phyloP scores from a whole-genome alignment of 2,113 vertebrate species.

The Nerophis lumbriciformis region DNA sequence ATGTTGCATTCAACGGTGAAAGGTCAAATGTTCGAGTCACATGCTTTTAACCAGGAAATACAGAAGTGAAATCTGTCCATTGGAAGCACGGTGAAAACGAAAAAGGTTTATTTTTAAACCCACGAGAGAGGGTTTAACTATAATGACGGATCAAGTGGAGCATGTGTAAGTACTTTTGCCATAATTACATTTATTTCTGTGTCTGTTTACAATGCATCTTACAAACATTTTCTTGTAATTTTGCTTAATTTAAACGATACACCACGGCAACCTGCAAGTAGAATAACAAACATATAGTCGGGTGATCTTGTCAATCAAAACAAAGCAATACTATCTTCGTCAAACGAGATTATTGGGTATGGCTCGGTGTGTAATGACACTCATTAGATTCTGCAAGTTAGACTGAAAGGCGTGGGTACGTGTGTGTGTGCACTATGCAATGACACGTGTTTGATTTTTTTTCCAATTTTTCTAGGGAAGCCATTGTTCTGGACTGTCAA shows the following conservation, averaged over 20 bases:
- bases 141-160: slow-evolving; percentile 27
- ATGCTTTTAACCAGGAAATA: slow-evolving; percentile 54
- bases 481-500: slow-evolving; percentile 27
- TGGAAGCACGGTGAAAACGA: slow-evolving; percentile 6
- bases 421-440: neutral
- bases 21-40: slow-evolving; percentile 51
- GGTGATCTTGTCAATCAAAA: too few species aligned
- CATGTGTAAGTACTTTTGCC: slow-evolving; percentile 43
- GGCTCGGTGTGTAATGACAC: neutral
- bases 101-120: neutral
- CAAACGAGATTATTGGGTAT: too few species aligned
- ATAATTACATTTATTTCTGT: neutral
- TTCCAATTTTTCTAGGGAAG: slow-evolving; percentile 10
- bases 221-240: too few species aligned
- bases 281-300: too few species aligned
- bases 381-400: neutral
- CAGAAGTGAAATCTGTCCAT: slow-evolving; percentile 11
- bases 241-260: too few species aligned
- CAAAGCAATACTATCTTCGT: too few species aligned
- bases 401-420: neutral
- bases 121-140: slow-evolving; percentile 6
- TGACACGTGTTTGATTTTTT: neutral
- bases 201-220: neutral
- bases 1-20: slow-evolving; percentile 30
- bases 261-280: too few species aligned